Percentiles rank a stretch among this genome's conserved stretches.
These are phyloP conservation scores for Monochamus saltuarius DNA, from an alignment of 1,140 invertebrate genomes.

Conservation along the genomic window DNA sequence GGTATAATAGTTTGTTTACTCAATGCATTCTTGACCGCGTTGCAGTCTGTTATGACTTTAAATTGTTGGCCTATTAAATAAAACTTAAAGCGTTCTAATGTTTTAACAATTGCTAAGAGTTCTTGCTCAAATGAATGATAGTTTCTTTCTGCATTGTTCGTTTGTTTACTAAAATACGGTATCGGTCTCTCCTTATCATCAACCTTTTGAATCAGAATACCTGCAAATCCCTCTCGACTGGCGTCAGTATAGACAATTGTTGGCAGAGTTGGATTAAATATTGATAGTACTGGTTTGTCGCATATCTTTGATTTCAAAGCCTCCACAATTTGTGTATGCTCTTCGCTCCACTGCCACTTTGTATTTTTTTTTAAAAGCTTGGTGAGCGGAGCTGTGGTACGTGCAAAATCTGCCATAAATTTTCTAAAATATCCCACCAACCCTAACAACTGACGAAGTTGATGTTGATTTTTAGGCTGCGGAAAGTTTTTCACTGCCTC, in stretches of 20 bases:
- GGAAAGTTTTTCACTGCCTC: slow-evolving; percentile 5
- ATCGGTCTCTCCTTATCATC: slow-evolving; percentile 5
- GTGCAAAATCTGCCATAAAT: slow-evolving; percentile 9
- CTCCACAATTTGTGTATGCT: neutral
- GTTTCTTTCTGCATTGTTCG: neutral
- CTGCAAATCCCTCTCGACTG: slow-evolving; percentile 11
- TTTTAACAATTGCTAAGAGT: slow-evolving; percentile 13
- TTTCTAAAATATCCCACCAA: slow-evolving; percentile 3
- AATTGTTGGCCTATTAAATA: neutral
- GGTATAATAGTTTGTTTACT: slow-evolving; percentile 9
- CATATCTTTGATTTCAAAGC: neutral
- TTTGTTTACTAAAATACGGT: slow-evolving; percentile 16
- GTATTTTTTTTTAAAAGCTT: no score
- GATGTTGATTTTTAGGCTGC: neutral
- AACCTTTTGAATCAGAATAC: slow-evolving; percentile 12
- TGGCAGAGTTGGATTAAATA: neutral
- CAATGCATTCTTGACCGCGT: slow-evolving; percentile 10
- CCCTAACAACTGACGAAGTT: slow-evolving; percentile 6
- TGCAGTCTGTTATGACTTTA: neutral
- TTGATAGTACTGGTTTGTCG: neutral
- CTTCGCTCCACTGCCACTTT: neutral
- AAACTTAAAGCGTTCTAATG: slow-evolving; percentile 1
- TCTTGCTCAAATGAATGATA: slow-evolving; percentile 10
- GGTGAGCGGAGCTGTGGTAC: neutral
- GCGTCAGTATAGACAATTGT: slow-evolving; percentile 8